Evolutionary conservation across 2,113 vertebrate species (phyloP).

Genomic region (Phylloscopus trochiloides): DNA sequence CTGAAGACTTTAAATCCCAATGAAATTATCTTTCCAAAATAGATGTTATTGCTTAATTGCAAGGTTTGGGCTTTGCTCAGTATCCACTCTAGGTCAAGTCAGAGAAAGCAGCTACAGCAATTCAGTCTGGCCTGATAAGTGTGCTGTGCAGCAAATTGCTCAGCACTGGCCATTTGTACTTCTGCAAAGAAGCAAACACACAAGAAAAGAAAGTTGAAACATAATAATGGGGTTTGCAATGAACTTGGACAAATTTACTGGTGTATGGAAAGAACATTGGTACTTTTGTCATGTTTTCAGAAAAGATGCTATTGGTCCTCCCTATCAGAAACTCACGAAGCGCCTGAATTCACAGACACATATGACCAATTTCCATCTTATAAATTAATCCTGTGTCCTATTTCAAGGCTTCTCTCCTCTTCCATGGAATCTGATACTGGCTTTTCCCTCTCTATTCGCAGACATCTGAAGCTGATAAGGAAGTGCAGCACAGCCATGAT

Average conservation of each 20-base stretch:
- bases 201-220: not conserved
- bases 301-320: not conserved
- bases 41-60: not conserved
- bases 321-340: not conserved
- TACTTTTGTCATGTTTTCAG: not conserved
- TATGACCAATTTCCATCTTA: not conserved
- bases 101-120: not conserved
- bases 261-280: not conserved
- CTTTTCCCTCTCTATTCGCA: not conserved
- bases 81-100: not conserved
- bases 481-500: not conserved
- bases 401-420: not conserved
- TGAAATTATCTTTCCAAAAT: not conserved
- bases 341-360: not conserved
- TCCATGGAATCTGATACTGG: not conserved
- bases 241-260: not conserved
- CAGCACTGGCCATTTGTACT: not conserved
- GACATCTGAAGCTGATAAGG: not conserved
- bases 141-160: not conserved
- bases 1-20: not conserved
- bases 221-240: rapidly evolving
- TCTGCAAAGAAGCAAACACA: not conserved
- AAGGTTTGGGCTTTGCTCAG: not conserved
- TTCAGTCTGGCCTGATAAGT: not conserved
- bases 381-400: not conserved